Evolutionary conservation across 2,888 invertebrate genomes (phyloP).

Genomic region (Venustoraphidia nigricollis): DNA sequence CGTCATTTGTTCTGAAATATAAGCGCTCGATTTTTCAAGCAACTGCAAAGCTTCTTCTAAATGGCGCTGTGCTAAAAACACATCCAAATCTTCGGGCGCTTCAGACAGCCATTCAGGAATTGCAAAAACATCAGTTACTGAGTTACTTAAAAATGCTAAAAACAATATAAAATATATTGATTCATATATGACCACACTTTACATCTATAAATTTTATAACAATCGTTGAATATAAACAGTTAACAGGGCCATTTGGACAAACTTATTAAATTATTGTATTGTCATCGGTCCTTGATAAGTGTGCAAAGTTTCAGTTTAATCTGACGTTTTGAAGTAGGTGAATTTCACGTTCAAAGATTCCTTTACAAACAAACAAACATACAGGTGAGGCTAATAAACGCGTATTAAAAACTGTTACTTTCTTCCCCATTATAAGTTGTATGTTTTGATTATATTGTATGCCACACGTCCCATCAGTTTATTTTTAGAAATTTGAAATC

Average conservation of each 20-base stretch:
- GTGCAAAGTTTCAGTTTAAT: too few relatives aligned
- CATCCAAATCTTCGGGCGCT: constrained; percentile 87
- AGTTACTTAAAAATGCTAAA: constrained; percentile 8
- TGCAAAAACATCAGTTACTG: constrained; percentile 18
- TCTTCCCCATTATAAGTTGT: too few relatives aligned
- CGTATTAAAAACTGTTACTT: too few relatives aligned
- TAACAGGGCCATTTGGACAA: too few relatives aligned
- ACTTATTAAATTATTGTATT: too few relatives aligned
- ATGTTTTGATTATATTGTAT: too few relatives aligned
- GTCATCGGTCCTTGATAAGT: too few relatives aligned
- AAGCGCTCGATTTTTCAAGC: constrained; percentile 50
- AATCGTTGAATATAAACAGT: too few relatives aligned
- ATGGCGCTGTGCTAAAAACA: constrained; percentile 86
- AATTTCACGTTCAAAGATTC: too few relatives aligned
- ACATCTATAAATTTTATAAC: neutral
- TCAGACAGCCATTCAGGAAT: constrained; percentile 78
- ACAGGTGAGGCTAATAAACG: too few relatives aligned
- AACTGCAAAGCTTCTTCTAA: constrained; percentile 83
- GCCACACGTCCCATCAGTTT: neutral
- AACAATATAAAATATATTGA: neutral
- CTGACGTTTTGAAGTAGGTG: too few relatives aligned
- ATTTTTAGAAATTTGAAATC: neutral
- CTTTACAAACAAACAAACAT: too few relatives aligned
- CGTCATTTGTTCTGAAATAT: constrained; percentile 24
- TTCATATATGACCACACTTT: neutral